Percentiles rank a stretch among this genome's conserved stretches.
Evolutionary conservation across 1,140 invertebrate genomes (phyloP).

Genomic region (Eupristina koningsbergeri): DNA sequence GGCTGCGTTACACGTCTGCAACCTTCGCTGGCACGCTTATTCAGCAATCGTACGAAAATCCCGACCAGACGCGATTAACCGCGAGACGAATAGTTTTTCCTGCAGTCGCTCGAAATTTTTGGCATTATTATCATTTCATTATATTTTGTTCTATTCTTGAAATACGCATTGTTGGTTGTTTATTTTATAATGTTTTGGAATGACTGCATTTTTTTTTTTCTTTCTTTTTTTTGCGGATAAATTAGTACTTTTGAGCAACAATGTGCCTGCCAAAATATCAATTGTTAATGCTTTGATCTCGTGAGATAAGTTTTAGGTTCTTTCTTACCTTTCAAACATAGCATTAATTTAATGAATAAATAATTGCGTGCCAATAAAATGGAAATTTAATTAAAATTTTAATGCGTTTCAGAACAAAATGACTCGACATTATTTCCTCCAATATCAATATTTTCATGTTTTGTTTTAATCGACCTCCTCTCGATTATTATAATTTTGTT

Average conservation of each 20-base stretch:
- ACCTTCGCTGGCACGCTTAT: background rate
- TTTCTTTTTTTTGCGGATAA: background rate
- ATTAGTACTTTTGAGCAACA: background rate
- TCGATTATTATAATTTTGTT: too few relatives aligned
- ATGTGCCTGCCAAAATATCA: background rate
- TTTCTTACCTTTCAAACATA: too few relatives aligned
- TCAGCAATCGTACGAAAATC: background rate
- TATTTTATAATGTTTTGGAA: background rate
- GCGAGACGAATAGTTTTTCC: background rate
- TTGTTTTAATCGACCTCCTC: too few relatives aligned
- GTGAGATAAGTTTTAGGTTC: background rate
- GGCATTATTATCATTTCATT: slow-evolving; percentile 5
- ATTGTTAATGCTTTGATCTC: background rate
- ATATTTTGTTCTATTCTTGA: background rate
- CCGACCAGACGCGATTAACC: background rate
- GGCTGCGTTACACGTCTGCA: background rate
- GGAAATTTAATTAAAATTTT: too few relatives aligned
- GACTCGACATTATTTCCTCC: too few relatives aligned
- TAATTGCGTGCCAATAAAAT: too few relatives aligned
- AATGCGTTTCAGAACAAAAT: too few relatives aligned
- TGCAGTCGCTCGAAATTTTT: background rate
- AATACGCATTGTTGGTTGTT: background rate
- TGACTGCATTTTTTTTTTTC: background rate
- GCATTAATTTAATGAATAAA: too few relatives aligned
- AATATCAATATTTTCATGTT: too few relatives aligned